phyloP scores from a whole-genome alignment of 2,888 invertebrate species.

The Xylota segnis region DNA sequence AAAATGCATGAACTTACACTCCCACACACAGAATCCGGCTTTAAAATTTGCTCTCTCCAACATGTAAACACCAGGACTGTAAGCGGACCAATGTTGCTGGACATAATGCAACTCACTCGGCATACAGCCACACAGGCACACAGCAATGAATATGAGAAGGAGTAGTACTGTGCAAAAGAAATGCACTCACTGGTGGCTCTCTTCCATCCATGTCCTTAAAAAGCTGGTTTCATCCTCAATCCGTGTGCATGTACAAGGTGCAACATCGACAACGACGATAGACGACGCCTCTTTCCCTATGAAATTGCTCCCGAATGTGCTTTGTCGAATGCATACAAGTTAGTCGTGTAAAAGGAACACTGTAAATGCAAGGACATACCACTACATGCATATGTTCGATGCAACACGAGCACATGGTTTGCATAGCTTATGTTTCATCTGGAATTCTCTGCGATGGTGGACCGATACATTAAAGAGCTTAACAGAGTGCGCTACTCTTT shows the following conservation, averaged over 20 bases:
- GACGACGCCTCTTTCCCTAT: conserved; percentile 74
- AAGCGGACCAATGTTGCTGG: conserved; percentile 64
- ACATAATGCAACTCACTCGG: conserved; percentile 75
- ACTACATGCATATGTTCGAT: conserved; percentile 24
- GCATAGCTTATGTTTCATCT: conserved; percentile 37
- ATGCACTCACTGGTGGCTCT: conserved; percentile 54
- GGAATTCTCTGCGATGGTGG: conserved; percentile 30
- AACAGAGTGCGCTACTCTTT: conserved; percentile 48
- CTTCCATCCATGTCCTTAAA: conserved; percentile 53
- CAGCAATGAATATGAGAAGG: conserved; percentile 15
- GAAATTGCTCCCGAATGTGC: conserved; percentile 51
- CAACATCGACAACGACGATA: conserved; percentile 33
- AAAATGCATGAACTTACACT: conserved; percentile 82
- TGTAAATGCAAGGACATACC: conserved; percentile 75
- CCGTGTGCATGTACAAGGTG: conserved; percentile 19
- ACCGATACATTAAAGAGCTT: conserved; percentile 34
- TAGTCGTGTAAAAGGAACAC: conserved; percentile 71
- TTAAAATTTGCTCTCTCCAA: conserved; percentile 62
- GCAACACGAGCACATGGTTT: conserved; percentile 57
- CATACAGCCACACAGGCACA: conserved; percentile 11
- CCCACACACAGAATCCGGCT: conserved; percentile 74
- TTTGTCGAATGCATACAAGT: conserved; percentile 59
- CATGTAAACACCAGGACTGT: conserved; percentile 75
- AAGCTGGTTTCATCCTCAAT: conserved; percentile 38
- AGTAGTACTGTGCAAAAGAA: conserved; percentile 19